A percentile compares a stretch with the other conserved stretches of the same genome.
These are phyloP conservation scores for Irena cyanogastra DNA, from an alignment of 2,113 vertebrate species.

Conservation along the genomic window DNA sequence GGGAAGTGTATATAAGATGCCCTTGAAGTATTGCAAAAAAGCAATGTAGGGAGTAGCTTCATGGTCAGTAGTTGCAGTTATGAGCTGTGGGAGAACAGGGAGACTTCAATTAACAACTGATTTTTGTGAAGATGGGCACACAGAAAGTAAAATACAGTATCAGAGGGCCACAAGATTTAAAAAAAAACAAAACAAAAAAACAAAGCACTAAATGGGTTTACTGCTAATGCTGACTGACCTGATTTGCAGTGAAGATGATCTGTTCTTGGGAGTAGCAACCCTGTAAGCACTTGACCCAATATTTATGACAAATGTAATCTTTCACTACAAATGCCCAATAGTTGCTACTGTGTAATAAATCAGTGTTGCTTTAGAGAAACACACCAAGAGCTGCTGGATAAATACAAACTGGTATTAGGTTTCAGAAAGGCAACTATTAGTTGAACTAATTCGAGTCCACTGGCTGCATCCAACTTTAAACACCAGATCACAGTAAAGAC, in stretches of 20 bases:
- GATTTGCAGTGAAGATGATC: neutral
- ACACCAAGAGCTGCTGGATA: neutral
- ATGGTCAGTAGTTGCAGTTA: neutral
- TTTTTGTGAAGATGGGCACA: neutral
- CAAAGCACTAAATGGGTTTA: neutral
- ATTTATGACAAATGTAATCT: neutral
- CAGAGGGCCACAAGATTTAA: neutral
- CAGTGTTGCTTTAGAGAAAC: neutral
- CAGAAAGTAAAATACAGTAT: neutral
- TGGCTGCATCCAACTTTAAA: neutral
- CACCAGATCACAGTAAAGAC: neutral
- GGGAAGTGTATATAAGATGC: neutral
- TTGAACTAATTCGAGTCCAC: too few relatives aligned
- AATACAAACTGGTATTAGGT: neutral
- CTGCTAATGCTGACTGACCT: neutral
- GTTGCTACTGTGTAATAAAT: neutral
- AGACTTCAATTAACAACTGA: neutral
- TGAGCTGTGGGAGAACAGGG: neutral
- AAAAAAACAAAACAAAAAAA: neutral
- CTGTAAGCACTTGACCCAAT: neutral
- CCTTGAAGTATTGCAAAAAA: neutral
- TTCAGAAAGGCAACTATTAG: neutral
- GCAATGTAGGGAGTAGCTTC: neutral
- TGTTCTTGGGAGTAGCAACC: neutral
- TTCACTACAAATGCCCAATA: neutral